A percentile compares a stretch with the other conserved stretches of the same genome.
phyloP scores from a whole-genome alignment of 1,140 invertebrate genomes.

The Ostrea denselamellosa region DNA sequence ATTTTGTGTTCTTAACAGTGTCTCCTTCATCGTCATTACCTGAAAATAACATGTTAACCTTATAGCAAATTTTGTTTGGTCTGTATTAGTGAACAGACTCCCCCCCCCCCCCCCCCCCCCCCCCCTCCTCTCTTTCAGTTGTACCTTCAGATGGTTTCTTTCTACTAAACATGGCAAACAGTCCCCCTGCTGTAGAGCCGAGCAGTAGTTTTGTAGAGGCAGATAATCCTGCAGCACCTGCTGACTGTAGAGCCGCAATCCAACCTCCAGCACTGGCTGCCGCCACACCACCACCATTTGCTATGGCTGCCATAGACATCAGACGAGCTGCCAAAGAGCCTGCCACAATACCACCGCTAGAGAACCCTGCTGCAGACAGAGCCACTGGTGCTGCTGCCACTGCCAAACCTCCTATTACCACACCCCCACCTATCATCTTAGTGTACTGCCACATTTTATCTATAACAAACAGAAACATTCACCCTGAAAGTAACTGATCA shows the following conservation, averaged over 20 bases:
- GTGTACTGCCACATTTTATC: neutral
- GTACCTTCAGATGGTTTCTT: neutral
- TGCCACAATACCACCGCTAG: conserved; percentile 47
- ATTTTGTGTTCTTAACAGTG: too few relatives aligned
- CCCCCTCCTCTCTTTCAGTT: too few relatives aligned
- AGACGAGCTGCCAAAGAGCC: conserved; percentile 42
- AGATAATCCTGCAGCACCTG: conserved; percentile 15
- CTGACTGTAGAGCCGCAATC: conserved; percentile 35
- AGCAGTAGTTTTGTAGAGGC: neutral
- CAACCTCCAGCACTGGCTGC: conserved; percentile 20
- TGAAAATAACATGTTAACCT: too few relatives aligned
- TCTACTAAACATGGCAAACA: neutral
- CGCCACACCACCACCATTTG: conserved; percentile 47
- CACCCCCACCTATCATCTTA: neutral
- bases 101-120: too few relatives aligned
- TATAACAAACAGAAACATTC: neutral
- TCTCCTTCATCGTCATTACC: too few relatives aligned
- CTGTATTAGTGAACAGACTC: too few relatives aligned
- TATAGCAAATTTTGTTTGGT: too few relatives aligned
- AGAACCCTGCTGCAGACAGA: conserved; percentile 46
- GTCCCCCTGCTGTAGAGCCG: neutral
- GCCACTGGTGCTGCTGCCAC: conserved; percentile 39
- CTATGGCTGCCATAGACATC: conserved; percentile 50
- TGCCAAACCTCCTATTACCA: conserved; percentile 44
- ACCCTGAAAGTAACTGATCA: neutral